Base-by-base conservation (phyloP, 2,888 invertebrate species). In the Conops quadrifasciatus region DNA sequence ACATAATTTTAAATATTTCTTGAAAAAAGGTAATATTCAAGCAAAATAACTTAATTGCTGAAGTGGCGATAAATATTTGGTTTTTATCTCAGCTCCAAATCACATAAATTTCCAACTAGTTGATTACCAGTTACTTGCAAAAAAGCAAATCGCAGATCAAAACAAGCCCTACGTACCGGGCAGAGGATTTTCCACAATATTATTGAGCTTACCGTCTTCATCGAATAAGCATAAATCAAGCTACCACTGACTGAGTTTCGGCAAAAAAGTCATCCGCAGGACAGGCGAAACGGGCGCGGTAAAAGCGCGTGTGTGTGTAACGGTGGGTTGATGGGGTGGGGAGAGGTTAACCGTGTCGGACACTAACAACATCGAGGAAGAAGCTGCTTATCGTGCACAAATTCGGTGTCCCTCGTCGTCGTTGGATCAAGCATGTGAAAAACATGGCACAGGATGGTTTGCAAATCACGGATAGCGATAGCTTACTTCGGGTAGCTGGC, bases 221-320 rank as follows among this genome's bases (percentile, higher is more conserved):
- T 68, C 68, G 68, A 68, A 68, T 62, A 62, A 51, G 62, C 68
- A 68, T 68, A 68, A 68, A 68, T 68, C 68, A 68, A 60, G 67
- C 28, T 21, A 15, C 28, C 13, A 49, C 26, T 51, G 16, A 16
- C 24, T n/a, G 43, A 11, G 16, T 19, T 30, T 43, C 19, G 16
- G 21, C 30, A 26, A 45, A 58, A 58, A 30, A 45, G 67, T 67
- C 63, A 21, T 7, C 30, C 26, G 15, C 30, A 59, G n/a, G n/a
- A 49, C n/a, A 19, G 11, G 49, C 49, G 5, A 11, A 11, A 49
- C 49, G 49, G 45, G 13, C 45, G 45, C 45, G 26, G 36, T 62
- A 21, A 0, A 19, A 13, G 45, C 49, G 9, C 28, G 26, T 21
- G 13, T 49, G 28, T 65, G 49, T 28, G 45, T 45, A 16, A 24